Base-by-base conservation (phyloP, 2,113 vertebrate genomes). In the Ctenomys sociabilis region DNA sequence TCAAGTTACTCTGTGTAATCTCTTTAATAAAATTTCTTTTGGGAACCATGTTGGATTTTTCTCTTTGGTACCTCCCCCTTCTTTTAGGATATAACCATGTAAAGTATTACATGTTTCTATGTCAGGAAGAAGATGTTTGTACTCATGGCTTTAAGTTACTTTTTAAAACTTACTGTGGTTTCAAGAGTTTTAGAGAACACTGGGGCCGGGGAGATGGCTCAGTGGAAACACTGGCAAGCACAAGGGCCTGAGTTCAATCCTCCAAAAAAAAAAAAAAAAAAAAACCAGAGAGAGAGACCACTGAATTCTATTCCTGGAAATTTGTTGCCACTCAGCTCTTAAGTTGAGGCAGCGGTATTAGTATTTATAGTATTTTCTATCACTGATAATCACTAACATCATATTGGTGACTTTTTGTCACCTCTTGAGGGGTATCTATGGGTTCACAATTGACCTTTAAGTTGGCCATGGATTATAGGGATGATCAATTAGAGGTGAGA, bases 181-280 rank as follows among this genome's bases (percentile, higher is more conserved):
- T 61, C 78, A 84, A 70, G 49, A 59, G 40, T 68, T 88, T 82
- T 54, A 89, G 78, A 89, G 70, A 85, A 89, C 49, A 84, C 26
- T n/a, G n/a, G n/a, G n/a, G n/a, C n/a, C n/a, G n/a, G n/a, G n/a
- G n/a, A n/a, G n/a, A n/a, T n/a, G n/a, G n/a, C n/a, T n/a, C n/a
- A n/a, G n/a, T n/a, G n/a, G n/a, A n/a, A n/a, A n/a, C n/a, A n/a
- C n/a, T n/a, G n/a, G n/a, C n/a, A n/a, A n/a, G n/a, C n/a, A n/a
- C n/a, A n/a, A n/a, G n/a, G n/a, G n/a, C n/a, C n/a, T n/a, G n/a
- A n/a, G n/a, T n/a, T n/a, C n/a, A n/a, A n/a, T n/a, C n/a, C n/a
- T n/a, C n/a, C n/a, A n/a, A n/a, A n/a, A n/a, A n/a, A n/a, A n/a
- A n/a, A n/a, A n/a, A n/a, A n/a, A n/a, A n/a, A n/a, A n/a, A n/a